phyloP scores from a whole-genome alignment of 30 jellyfish, hydroid and myxozoan species.

The Aurelia sp. region DNA sequence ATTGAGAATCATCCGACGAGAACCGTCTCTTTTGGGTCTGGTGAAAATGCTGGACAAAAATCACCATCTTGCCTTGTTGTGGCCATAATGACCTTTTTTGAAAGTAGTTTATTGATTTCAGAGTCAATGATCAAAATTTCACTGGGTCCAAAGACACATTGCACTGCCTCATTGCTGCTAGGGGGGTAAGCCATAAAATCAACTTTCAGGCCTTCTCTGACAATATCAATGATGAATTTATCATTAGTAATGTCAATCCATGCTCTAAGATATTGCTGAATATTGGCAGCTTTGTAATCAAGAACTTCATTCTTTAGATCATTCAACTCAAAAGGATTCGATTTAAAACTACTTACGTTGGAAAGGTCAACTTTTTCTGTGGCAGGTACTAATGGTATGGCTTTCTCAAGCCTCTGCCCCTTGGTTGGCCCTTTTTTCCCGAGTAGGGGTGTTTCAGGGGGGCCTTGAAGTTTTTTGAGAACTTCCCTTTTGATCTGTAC shows the following conservation, averaged over 20 bases:
- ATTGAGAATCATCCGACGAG: constrained; percentile 55
- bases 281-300: constrained; percentile 19
- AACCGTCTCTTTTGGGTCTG: constrained; percentile 47
- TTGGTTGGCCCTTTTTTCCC: constrained; percentile 18
- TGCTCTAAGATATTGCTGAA: neutral
- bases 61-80: constrained; percentile 4
- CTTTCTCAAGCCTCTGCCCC: constrained; percentile 20
- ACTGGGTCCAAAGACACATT: neutral
- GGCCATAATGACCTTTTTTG: constrained; percentile 8
- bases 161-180: neutral
- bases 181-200: constrained; percentile 26
- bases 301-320: neutral
- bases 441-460: constrained; percentile 2
- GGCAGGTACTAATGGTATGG: neutral
- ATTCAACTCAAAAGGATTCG: neutral
- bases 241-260: constrained; percentile 8
- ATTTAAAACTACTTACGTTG: too few species aligned
- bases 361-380: neutral
- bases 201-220: constrained; percentile 17
- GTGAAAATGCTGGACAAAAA: constrained; percentile 25
- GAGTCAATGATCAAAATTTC: neutral
- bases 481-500: neutral
- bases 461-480: too few species aligned
- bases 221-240: constrained; percentile 13
- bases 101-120: constrained; percentile 9